phyloP scores from a whole-genome alignment of 2,113 vertebrate genomes.

The Ammodytes dubius region DNA sequence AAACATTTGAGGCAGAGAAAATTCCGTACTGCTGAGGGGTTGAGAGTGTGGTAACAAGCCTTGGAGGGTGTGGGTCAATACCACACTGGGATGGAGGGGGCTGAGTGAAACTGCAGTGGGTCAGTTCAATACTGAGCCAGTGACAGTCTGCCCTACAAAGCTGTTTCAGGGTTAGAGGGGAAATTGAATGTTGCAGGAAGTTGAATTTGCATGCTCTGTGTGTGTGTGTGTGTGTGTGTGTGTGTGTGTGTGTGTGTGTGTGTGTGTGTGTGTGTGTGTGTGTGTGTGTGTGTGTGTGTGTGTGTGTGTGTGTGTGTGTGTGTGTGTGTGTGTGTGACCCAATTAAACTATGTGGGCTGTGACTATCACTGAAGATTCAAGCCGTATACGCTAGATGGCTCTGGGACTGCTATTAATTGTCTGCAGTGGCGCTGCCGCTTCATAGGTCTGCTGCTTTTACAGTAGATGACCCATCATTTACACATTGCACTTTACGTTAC shows the following conservation, averaged over 20 bases:
- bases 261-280: not conserved
- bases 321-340: not conserved
- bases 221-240: constrained; percentile 20
- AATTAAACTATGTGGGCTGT: constrained; percentile 44
- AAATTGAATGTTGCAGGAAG: constrained; percentile 47
- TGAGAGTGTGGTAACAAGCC: not conserved
- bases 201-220: constrained; percentile 30
- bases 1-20: not conserved
- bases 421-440: constrained; percentile 8
- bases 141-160: constrained; percentile 38
- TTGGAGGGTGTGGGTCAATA: constrained; percentile 12
- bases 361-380: constrained; percentile 60
- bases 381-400: constrained; percentile 30
- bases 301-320: too few relatives aligned
- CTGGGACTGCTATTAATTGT: constrained; percentile 11
- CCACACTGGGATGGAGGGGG: not conserved
- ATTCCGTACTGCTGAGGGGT: not conserved
- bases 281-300: not conserved
- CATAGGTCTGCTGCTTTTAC: constrained; percentile 40
- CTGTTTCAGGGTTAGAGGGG: constrained; percentile 35
- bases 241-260: not conserved
- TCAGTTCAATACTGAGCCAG: constrained; percentile 57
- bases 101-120: constrained; percentile 7
- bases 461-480: constrained; percentile 22
- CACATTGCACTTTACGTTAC: constrained; percentile 23